phyloP scores from a whole-genome alignment of 2,797 vertebrate genomes.

The Steatocranus sp. region DNA sequence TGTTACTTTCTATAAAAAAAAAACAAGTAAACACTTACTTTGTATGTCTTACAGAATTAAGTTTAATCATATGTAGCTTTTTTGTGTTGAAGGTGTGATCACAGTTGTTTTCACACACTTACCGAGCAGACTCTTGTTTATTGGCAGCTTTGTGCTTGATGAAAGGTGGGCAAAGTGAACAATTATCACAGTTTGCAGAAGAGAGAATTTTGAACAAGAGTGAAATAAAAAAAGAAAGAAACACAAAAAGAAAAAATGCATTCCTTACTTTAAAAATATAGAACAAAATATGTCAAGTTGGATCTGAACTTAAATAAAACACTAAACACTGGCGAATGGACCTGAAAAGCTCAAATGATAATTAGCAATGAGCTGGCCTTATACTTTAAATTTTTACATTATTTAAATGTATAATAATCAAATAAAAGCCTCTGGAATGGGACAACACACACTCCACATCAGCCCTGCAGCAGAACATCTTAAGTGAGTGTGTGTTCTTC shows the following conservation, averaged over 20 bases:
- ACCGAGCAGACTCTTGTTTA: background rate
- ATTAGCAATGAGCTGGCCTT: background rate
- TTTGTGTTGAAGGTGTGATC: background rate
- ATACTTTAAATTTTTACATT: background rate
- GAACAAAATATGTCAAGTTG: background rate
- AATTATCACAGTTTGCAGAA: background rate
- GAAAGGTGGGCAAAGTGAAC: background rate
- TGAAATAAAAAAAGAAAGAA: background rate
- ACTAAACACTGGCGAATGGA: background rate
- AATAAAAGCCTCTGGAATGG: background rate
- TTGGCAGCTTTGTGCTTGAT: background rate
- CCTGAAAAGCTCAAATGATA: background rate
- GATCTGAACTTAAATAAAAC: background rate
- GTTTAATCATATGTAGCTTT: background rate
- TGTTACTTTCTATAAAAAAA: fast-evolving
- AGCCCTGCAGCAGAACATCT: background rate
- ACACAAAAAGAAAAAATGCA: background rate
- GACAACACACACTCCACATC: background rate
- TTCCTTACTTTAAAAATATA: background rate
- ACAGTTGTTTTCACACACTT: background rate
- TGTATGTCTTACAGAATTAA: background rate
- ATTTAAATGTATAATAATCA: background rate
- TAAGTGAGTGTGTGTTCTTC: background rate
- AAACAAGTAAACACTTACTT: background rate
- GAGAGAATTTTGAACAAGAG: background rate